A percentile compares a stretch with the other conserved stretches of the same genome.
These are phyloP conservation scores for Blera fallax DNA, from an alignment of 2,888 invertebrate genomes.

Conservation along the genomic window DNA sequence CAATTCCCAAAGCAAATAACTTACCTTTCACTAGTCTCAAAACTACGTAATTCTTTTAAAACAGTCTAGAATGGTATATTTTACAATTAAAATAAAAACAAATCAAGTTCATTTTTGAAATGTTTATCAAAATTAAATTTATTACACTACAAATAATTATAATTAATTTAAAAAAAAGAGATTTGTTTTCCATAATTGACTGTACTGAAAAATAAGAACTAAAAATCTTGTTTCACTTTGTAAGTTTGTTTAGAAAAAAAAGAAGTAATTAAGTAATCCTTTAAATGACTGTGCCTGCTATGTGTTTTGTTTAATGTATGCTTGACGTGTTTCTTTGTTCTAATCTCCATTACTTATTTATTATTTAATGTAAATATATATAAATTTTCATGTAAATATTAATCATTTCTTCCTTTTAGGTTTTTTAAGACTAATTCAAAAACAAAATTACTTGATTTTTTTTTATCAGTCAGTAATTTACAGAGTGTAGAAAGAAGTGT, in stretches of 20 bases:
- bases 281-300: slow-evolving; percentile 44
- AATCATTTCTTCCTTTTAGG: slow-evolving; percentile 41
- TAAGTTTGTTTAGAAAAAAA: slow-evolving; percentile 8
- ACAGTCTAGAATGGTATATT: too few relatives aligned
- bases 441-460: slow-evolving; percentile 42
- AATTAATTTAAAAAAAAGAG: slow-evolving; percentile 69
- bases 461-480: slow-evolving; percentile 62
- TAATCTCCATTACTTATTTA: slow-evolving; percentile 56
- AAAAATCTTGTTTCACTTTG: slow-evolving; percentile 19
- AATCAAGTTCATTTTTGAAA: slow-evolving; percentile 52
- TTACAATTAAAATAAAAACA: too few relatives aligned
- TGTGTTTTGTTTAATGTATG: slow-evolving; percentile 63
- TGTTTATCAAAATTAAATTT: slow-evolving; percentile 73
- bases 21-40: too few relatives aligned
- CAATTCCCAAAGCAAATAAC: too few relatives aligned
- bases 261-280: slow-evolving; percentile 59
- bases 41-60: too few relatives aligned
- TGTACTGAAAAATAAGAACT: slow-evolving; percentile 57
- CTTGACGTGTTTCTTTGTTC: slow-evolving; percentile 53
- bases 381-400: slow-evolving; percentile 65
- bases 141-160: slow-evolving; percentile 72
- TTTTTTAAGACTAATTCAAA: slow-evolving; percentile 37
- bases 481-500: slow-evolving; percentile 44
- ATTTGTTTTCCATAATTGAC: slow-evolving; percentile 65
- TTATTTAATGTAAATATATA: slow-evolving; percentile 68